A percentile compares a stretch with the other conserved stretches of the same genome.
phyloP scores from a whole-genome alignment of 2,797 vertebrate genomes.

The Danio choprae region DNA sequence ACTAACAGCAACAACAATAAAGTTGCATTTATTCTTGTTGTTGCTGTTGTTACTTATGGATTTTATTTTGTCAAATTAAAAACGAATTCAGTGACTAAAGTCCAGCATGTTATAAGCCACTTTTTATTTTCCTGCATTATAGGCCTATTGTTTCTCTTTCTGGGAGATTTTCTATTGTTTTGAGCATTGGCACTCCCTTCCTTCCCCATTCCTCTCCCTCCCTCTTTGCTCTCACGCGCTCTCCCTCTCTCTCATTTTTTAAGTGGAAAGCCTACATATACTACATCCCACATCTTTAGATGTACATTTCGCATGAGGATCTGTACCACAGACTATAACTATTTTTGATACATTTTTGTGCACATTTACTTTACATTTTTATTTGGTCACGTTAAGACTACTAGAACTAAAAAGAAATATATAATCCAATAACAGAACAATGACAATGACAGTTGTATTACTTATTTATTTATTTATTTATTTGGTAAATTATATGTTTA shows the following conservation, averaged over 20 bases:
- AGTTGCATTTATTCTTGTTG: not conserved
- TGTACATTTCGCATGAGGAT: not conserved
- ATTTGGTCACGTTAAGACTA: too few species aligned
- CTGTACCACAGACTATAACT: not conserved
- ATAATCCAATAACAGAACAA: too few species aligned
- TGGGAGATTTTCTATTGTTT: constrained; percentile 76
- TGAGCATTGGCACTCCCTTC: constrained; percentile 73
- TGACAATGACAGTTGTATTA: too few species aligned
- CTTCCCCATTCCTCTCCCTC: constrained; percentile 62
- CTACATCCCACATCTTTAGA: constrained; percentile 18
- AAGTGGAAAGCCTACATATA: not conserved
- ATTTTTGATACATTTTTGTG: not conserved
- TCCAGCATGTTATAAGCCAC: constrained; percentile 42
- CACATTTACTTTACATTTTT: too few species aligned
- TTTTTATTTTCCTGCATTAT: constrained; percentile 59
- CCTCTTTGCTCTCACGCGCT: constrained; percentile 67
- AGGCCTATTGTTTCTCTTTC: constrained; percentile 62
- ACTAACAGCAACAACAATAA: too few species aligned
- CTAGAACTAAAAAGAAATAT: too few species aligned
- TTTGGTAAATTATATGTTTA: too few species aligned
- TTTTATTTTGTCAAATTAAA: not conserved
- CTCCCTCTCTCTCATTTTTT: constrained; percentile 62
- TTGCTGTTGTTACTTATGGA: not conserved
- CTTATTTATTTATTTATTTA: too few species aligned
- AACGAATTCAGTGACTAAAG: not conserved